phyloP scores from a whole-genome alignment of 2,113 vertebrate species.

The Rhagologus leucostigma region DNA sequence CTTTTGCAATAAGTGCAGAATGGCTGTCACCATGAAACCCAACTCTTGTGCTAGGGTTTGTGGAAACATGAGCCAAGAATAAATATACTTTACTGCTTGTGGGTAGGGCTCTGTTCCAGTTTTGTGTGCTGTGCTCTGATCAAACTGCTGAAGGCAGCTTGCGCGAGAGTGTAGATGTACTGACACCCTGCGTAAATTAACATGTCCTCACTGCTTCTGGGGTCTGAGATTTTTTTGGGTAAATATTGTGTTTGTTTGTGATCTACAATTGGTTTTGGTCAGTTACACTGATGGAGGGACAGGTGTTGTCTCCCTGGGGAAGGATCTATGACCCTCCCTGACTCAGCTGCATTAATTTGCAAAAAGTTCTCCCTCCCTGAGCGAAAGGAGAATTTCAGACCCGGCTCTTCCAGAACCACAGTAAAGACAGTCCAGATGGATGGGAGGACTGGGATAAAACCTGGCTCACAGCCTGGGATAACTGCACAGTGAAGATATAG shows the following conservation, averaged over 20 bases:
- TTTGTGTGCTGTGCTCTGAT: background rate
- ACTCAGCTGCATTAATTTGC: background rate
- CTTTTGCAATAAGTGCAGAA: background rate
- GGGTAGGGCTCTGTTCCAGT: background rate
- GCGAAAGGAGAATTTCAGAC: background rate
- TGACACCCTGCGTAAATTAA: background rate
- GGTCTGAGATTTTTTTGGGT: background rate
- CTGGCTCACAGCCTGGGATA: background rate
- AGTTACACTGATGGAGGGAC: background rate
- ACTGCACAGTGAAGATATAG: background rate
- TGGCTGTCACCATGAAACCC: background rate
- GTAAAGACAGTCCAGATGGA: background rate
- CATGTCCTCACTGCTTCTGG: background rate
- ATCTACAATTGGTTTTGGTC: background rate
- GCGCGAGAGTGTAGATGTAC: background rate
- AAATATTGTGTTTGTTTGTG: background rate
- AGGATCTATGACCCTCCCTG: rapidly evolving
- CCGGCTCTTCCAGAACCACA: background rate
- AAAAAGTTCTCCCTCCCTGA: background rate
- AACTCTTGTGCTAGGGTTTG: background rate
- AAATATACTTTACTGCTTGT: background rate
- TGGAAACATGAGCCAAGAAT: background rate
- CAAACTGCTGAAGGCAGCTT: background rate
- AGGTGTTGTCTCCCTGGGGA: background rate
- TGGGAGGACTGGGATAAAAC: background rate